Percentiles rank a stretch among this genome's conserved stretches.
These are phyloP conservation scores for Pavo muticus DNA, from an alignment of 2,113 vertebrate genomes.

Conservation along the genomic window DNA sequence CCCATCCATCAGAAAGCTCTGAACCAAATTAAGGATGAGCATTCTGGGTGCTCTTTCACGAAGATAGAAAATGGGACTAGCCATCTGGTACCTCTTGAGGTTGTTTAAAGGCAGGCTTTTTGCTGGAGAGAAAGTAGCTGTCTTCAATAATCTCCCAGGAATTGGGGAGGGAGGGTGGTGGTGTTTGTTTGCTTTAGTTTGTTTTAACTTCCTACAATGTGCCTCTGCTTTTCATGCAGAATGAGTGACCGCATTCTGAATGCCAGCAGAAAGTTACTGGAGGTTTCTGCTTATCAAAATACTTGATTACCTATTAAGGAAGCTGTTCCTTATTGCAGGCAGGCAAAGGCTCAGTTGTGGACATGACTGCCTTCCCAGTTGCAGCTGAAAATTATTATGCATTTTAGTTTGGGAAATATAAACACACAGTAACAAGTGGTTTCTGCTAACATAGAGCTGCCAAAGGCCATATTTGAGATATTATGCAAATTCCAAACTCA, in stretches of 20 bases:
- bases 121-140: background rate
- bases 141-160: background rate
- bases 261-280: background rate
- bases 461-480: slow-evolving; percentile 27
- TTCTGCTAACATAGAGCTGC: slow-evolving; percentile 1
- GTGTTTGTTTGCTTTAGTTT: background rate
- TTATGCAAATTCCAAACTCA: slow-evolving; percentile 34
- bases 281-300: background rate
- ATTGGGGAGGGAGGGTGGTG: background rate
- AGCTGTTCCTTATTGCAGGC: background rate
- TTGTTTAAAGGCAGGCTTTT: background rate
- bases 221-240: background rate
- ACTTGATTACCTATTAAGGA: background rate
- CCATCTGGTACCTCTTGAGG: slow-evolving; percentile 28
- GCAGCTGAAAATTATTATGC: background rate
- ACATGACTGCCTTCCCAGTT: background rate
- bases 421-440: background rate
- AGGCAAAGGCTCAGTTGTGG: background rate
- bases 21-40: slow-evolving; percentile 35
- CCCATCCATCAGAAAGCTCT: slow-evolving; percentile 27
- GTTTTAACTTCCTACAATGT: background rate
- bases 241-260: background rate
- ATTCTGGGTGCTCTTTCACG: slow-evolving; percentile 44
- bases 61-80: background rate
- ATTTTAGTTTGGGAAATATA: background rate